Base-by-base conservation (phyloP, 2,888 invertebrate genomes). In the Branchipolynoe longqiensis region DNA sequence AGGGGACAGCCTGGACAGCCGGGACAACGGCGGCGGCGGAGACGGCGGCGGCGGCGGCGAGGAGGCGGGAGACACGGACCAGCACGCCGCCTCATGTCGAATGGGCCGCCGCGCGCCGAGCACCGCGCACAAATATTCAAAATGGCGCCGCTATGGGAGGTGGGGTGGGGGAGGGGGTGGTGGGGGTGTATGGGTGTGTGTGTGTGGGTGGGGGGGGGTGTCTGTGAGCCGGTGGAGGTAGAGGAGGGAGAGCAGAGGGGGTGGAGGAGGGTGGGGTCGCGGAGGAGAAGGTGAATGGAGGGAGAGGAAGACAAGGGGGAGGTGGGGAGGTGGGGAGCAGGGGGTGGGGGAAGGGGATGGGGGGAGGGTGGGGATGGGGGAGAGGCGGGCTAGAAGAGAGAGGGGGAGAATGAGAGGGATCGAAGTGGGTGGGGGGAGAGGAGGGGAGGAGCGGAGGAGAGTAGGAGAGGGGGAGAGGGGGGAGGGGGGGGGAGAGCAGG, bases 61-160 rank as follows among this genome's bases (percentile, higher is more conserved):
- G 38, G 69, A 12, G 22, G 69, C 14, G 25, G 69, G 36, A 69
- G 69, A 33, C 33, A 38, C 38, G 69, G 36, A 38, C 38, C 33
- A n/a, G 69, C 38, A 69, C 69, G 38, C 69, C 78, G 28, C 78
- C 54, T 25, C 78, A 78, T 78, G 54, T 31, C 78, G 78, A 78
- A 25, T 78, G 78, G n/a, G 48, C 78, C 25, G 28, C 54, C 78
- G 48, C 78, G 41, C 78, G 41, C 78, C 54, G 18, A 25, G 33
- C 31, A 18, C 28, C 54, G 31, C 48, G n/a, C 31, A 25, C 18
- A 48, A 78, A 78, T 78, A 78, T 78, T 78, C 78, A 78, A 78
- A 78, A 78, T 78, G 78, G 78, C 78, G 78, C 78, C 78, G 41
- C 18, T 1, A n/a, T 12, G 38, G 36, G 12, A 22, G 69, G 33